Evolutionary conservation across 2,888 invertebrate species (phyloP), one percentile per base, ranked within the genome.

Genomic region (Oxytorus armatus): DNA sequence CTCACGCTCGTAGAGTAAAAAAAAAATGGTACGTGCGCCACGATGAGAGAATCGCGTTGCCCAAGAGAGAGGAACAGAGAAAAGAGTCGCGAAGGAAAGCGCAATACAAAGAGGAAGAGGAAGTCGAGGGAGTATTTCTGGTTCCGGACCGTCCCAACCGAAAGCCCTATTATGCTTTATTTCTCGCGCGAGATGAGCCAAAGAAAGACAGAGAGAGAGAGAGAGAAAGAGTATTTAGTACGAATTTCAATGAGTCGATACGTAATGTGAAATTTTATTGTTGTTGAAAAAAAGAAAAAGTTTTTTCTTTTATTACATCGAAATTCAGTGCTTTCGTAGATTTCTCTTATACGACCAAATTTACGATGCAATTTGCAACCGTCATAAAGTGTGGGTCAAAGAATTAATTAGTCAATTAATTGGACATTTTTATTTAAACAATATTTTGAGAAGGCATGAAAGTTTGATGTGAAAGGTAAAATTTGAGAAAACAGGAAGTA

Each of bases 81-180:
- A 77, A 79, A 81, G 84, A 63, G 53, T 51, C 51, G 53, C 29
- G 23, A 36, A 82, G 80, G 79, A 79, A 72, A 82, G 72, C 57
- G 47, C 61, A 33, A 33, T 42, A 57, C 18, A 16, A 59, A 44
- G 65, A 83, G 83, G 83, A 81, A 83, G 72, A 83, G 83, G 83
- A 82, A 83, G 81, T 81, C 73, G 65, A 68, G 77, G 73, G 77
- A 80, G 77, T 65, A 55, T 61, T 63, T 69, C 55, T 65, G 63
- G 29, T 29, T 76, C 61, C 29, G 65, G 51, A 44, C 44, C 73
- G 55, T 68, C 53, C 11, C 1, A 55, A 36, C 55, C 57, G 16
- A 74, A 65, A 74, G 65, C 66, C 55, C 57, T 44, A 74, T 74
- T 65, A 57, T 57, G 39, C 36, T 65, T 57, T 25, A 74, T 57